Conservation (phyloP, 2,113 vertebrate species). For the Halichoerus grypus region DNA sequence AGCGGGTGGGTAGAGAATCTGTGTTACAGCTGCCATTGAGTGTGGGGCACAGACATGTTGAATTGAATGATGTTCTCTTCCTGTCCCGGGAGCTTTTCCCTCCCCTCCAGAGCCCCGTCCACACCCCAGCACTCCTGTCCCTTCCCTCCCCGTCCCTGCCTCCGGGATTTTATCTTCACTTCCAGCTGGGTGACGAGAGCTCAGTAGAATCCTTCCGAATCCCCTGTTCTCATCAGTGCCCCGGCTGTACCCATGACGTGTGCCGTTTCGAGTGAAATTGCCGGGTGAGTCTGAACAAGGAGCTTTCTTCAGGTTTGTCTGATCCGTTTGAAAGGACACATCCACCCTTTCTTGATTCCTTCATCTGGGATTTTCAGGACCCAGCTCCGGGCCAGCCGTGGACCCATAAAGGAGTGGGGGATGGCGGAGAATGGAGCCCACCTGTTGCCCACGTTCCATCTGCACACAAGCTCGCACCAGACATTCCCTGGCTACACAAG, state of each 20-base stretch:
- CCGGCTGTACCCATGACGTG: fast-evolving
- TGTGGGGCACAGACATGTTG: background rate
- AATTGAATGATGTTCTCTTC: background rate
- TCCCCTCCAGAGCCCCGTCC: background rate
- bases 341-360: background rate
- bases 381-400: background rate
- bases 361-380: background rate
- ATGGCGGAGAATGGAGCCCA: background rate
- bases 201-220: background rate
- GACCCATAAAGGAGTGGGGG: background rate
- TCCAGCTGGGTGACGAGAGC: background rate
- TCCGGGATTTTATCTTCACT: background rate
- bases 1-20: background rate
- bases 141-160: background rate
- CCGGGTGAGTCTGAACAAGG: too few species aligned
- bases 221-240: background rate
- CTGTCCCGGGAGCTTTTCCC: background rate
- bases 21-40: too few species aligned
- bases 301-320: background rate
- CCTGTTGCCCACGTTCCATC: background rate
- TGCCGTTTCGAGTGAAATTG: background rate
- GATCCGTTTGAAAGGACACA: background rate
- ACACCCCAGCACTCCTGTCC: background rate
- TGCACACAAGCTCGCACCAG: background rate
- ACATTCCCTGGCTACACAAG: background rate